Conservation (phyloP, 2,888 invertebrate species). For the Pemphredon lugubris region DNA sequence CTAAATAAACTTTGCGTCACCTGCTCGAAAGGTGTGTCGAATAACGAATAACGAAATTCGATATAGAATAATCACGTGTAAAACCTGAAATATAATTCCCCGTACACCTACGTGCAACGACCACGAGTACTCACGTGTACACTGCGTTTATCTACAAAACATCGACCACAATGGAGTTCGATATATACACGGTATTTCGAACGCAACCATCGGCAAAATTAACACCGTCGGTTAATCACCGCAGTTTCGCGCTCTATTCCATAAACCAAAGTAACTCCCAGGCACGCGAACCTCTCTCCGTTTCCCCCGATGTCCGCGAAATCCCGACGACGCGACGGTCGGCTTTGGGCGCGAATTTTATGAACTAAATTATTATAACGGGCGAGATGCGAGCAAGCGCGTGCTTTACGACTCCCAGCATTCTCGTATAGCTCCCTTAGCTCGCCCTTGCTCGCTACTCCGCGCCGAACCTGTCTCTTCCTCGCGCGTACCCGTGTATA, state of each 20-base stretch:
- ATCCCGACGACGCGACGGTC: slow-evolving; percentile 21
- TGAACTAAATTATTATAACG: slow-evolving; percentile 78
- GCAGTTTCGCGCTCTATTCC: slow-evolving; percentile 17
- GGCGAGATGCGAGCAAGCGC: slow-evolving; percentile 57
- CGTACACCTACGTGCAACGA: too few species aligned
- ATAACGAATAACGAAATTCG: too few species aligned
- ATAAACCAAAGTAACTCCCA: slow-evolving; percentile 29
- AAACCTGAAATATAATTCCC: too few species aligned
- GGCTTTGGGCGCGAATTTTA: slow-evolving; percentile 68
- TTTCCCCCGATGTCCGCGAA: background rate
- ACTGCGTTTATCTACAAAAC: too few species aligned
- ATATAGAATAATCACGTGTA: too few species aligned
- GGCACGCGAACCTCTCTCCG: slow-evolving; percentile 27
- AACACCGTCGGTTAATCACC: too few species aligned
- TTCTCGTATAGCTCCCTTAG: slow-evolving; percentile 75
- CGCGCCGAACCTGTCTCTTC: slow-evolving; percentile 27
- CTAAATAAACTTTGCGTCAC: too few species aligned
- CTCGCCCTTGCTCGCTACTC: slow-evolving; percentile 53
- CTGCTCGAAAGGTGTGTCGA: too few species aligned
- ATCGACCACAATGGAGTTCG: too few species aligned
- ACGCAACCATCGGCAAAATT: too few species aligned
- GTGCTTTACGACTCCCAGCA: slow-evolving; percentile 76
- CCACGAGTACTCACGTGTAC: too few species aligned
- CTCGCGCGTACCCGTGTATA: slow-evolving; percentile 7
- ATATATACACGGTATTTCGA: too few species aligned